Percentiles rank a stretch among this genome's conserved stretches.
These are phyloP conservation scores for Andrena haemorrhoa DNA, from an alignment of 2,888 invertebrate genomes.

Conservation along the genomic window DNA sequence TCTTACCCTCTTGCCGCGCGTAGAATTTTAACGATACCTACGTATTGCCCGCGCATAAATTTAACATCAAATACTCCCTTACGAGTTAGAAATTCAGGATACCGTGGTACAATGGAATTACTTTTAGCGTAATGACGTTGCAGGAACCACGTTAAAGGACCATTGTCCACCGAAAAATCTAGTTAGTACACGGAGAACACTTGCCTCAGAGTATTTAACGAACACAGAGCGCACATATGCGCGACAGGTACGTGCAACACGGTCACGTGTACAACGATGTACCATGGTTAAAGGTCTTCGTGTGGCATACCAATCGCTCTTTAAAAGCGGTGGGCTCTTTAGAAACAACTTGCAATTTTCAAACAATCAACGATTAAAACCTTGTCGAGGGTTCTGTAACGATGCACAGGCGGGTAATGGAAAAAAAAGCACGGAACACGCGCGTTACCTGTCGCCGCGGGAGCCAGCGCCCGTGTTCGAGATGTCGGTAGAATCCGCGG, in stretches of 20 bases:
- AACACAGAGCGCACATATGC: background rate
- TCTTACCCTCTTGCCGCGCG: background rate
- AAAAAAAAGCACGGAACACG: slow-evolving; percentile 7
- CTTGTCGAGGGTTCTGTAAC: no score
- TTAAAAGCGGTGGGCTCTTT: slow-evolving; percentile 8
- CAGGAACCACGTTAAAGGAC: background rate
- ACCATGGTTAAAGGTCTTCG: slow-evolving; percentile 6
- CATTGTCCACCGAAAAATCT: background rate
- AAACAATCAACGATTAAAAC: no score
- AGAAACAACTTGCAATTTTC: slow-evolving; percentile 1
- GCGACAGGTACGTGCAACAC: background rate
- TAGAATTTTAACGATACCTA: background rate
- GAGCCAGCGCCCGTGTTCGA: slow-evolving; percentile 72
- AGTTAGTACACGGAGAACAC: background rate
- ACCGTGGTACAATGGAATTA: background rate
- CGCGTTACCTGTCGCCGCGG: slow-evolving; percentile 80
- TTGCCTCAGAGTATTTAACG: background rate
- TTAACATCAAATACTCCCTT: background rate
- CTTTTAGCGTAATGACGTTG: background rate
- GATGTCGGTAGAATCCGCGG: slow-evolving; percentile 84
- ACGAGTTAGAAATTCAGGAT: background rate
- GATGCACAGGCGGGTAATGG: background rate
- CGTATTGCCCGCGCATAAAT: background rate
- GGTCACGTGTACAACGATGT: background rate
- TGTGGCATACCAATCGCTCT: slow-evolving; percentile 9